Evolutionary conservation across 2,113 vertebrate genomes (phyloP).

Genomic region (Hippolais icterina): DNA sequence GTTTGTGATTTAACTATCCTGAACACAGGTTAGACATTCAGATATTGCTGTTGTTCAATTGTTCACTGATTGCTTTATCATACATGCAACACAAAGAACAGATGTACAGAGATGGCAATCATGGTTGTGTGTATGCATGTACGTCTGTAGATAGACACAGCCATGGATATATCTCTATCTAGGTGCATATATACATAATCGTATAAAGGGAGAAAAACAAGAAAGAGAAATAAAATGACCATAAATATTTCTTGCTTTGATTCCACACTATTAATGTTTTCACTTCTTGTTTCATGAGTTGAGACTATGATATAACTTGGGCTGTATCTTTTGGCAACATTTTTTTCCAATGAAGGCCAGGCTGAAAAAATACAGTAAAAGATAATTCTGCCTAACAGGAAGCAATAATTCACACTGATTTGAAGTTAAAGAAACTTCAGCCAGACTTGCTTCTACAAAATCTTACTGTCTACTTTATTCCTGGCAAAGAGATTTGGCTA

Average conservation of each 20-base stretch:
- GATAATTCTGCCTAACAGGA: slow-evolving; percentile 50
- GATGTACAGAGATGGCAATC: neutral
- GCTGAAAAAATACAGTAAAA: slow-evolving; percentile 31
- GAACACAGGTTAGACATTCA: neutral
- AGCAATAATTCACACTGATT: slow-evolving; percentile 37
- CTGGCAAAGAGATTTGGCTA: neutral
- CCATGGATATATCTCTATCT: neutral
- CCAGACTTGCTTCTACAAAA: slow-evolving; percentile 1
- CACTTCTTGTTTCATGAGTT: neutral
- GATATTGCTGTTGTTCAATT: neutral
- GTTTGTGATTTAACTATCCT: neutral
- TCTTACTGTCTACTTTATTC: neutral
- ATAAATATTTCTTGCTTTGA: neutral
- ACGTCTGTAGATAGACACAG: neutral
- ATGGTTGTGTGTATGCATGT: neutral
- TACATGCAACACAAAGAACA: neutral
- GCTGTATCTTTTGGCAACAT: slow-evolving; percentile 29
- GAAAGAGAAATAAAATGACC: neutral
- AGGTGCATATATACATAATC: neutral
- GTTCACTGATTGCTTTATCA: neutral
- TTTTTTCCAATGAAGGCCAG: neutral
- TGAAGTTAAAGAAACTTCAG: slow-evolving; percentile 8
- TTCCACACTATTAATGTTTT: neutral
- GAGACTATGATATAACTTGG: neutral
- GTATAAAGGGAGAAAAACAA: neutral